Base-by-base conservation (phyloP, 2,888 invertebrate genomes). In the Campoletis raptor region DNA sequence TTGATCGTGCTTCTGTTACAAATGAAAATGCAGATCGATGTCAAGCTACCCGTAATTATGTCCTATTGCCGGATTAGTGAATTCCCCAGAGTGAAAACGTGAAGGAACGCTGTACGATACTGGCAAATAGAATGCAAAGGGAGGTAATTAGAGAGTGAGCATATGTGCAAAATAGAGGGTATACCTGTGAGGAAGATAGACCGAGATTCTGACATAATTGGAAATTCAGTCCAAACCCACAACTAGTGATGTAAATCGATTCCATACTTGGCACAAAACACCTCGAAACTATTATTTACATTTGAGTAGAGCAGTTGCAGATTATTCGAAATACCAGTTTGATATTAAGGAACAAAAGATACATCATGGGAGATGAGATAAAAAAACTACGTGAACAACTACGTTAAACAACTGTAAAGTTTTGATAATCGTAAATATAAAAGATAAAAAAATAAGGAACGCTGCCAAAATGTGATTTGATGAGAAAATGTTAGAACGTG, bases 201-300 rank as follows among this genome's bases (percentile, higher is more conserved):
- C 66, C 37, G 40, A 67, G 40, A 40, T 67, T 67, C 40, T 30
- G n/a, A 67, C 40, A 15, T 40, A 37, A 42, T 42, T 21, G 42
- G 42, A 42, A 45, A 15, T 42, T 69, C 12, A 69, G 24, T 15
- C 15, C 5, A 21, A 69, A 36, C 15, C 42, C 69, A 24, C 37
- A 24, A 45, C n/a, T 24, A 69, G 24, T 37, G 42, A 69, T 69
- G 21, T 15, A 37, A 69, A 42, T 69, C 24, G 42, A 69, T 69
- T 69, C 9, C n/a, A 40, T 40, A 40, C 40, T 21, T 21, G 40
- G n/a, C 67, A 21, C 5, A 18, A 40, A n/a, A 40, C n/a, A 67
- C 10, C 10, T 37, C 5, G 21, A n/a, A 40, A 40, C 40, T 42
- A 21, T 67, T 18, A 18, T 24, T 69, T 42, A 24, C 42, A 42